Evolutionary conservation across 2,888 invertebrate genomes (phyloP).

Genomic region (Xestia sexstrigata): DNA sequence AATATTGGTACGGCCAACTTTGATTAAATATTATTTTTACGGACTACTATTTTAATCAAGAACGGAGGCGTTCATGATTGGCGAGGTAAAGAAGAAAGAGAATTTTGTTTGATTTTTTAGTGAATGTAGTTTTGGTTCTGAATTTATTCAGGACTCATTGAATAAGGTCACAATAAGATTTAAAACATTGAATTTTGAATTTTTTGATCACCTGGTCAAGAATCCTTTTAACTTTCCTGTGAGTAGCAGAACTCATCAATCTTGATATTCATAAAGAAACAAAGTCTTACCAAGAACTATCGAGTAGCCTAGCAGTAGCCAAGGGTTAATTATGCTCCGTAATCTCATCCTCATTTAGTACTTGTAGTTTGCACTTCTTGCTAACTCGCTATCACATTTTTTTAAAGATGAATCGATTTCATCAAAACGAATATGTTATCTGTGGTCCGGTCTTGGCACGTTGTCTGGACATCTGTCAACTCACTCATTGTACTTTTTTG

Average conservation of each 20-base stretch:
- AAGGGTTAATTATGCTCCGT: too few relatives aligned
- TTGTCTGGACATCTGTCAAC: too few relatives aligned
- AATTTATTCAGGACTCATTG: background rate
- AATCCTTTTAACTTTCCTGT: background rate
- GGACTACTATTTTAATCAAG: background rate
- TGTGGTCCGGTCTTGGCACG: too few relatives aligned
- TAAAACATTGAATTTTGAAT: background rate
- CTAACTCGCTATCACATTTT: too few relatives aligned
- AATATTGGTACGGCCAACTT: constrained; percentile 32
- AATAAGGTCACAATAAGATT: background rate
- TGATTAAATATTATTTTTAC: constrained; percentile 32
- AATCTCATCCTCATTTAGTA: too few relatives aligned
- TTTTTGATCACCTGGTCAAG: background rate
- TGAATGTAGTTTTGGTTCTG: background rate
- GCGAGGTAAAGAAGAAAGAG: background rate
- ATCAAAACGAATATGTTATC: too few relatives aligned
- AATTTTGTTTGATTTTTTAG: constrained; percentile 15
- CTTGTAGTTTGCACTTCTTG: too few relatives aligned
- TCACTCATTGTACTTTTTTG: too few relatives aligned
- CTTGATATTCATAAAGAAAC: background rate
- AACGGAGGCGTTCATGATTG: constrained; percentile 9
- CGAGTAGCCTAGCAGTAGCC: background rate
- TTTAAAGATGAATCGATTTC: too few relatives aligned
- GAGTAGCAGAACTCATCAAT: background rate
- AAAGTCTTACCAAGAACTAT: background rate